A percentile compares a stretch with the other conserved stretches of the same genome.
Conservation (phyloP, 2,797 vertebrate genomes). For the Erpetoichthys calabaricus region DNA sequence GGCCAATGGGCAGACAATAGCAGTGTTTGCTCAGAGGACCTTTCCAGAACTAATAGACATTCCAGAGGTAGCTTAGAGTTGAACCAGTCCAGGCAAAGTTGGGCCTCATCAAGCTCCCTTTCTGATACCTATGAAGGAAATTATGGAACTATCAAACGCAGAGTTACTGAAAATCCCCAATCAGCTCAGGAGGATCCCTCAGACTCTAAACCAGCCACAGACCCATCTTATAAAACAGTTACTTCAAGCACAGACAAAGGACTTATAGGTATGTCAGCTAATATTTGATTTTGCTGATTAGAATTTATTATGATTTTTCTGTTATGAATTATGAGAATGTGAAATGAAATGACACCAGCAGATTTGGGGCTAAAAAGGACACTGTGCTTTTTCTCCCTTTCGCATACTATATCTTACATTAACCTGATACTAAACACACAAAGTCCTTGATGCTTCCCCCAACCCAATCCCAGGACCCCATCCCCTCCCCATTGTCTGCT, state of each 20-base stretch:
- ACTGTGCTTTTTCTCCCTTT: neutral
- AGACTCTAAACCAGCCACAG: slow-evolving; percentile 46
- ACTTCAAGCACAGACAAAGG: slow-evolving; percentile 92
- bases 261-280: slow-evolving; percentile 77
- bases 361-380: slow-evolving; percentile 18
- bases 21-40: slow-evolving; percentile 31
- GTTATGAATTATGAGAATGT: slow-evolving; percentile 16
- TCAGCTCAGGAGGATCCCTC: slow-evolving; percentile 31
- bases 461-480: too few relatives aligned
- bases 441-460: too few relatives aligned
- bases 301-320: slow-evolving; percentile 10
- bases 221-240: slow-evolving; percentile 78
- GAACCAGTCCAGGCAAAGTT: slow-evolving; percentile 63
- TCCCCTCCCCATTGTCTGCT: too few relatives aligned
- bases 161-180: slow-evolving; percentile 42
- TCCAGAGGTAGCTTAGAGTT: slow-evolving; percentile 49
- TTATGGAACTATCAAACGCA: slow-evolving; percentile 73
- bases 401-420: neutral
- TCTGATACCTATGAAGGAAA: slow-evolving; percentile 73
- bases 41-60: slow-evolving; percentile 40
- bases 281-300: too few relatives aligned
- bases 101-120: slow-evolving; percentile 75
- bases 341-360: slow-evolving; percentile 19
- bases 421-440: too few relatives aligned
- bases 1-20: slow-evolving; percentile 37